Conservation (phyloP, 2,797 vertebrate species). For the Pangasius macronema region DNA sequence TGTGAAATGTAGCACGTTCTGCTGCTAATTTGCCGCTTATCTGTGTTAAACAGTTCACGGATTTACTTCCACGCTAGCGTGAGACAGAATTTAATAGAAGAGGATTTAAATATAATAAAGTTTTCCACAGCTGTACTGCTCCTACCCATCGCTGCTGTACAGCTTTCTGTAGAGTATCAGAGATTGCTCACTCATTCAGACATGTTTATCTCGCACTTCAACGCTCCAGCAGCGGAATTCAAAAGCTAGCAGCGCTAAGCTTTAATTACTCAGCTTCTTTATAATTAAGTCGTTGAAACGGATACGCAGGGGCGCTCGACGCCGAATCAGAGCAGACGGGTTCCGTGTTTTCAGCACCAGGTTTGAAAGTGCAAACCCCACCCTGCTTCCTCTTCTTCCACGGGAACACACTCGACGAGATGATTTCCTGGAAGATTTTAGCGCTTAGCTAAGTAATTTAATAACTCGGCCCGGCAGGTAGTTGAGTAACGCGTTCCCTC, state of each 20-base stretch:
- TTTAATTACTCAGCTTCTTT: constrained; percentile 34
- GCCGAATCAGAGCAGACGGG: background rate
- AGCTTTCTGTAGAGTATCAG: constrained; percentile 22
- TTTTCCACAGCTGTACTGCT: background rate
- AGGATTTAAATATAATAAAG: constrained; percentile 31
- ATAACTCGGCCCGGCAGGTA: background rate
- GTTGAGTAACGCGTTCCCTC: background rate
- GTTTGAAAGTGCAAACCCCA: background rate
- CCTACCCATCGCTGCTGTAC: background rate
- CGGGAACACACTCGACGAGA: background rate
- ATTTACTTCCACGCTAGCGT: constrained; percentile 15
- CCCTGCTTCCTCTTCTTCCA: background rate
- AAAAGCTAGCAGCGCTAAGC: constrained; percentile 29
- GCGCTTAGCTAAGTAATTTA: background rate
- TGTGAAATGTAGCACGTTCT: background rate
- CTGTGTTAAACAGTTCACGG: constrained; percentile 3
- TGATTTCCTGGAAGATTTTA: background rate
- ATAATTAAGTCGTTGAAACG: constrained; percentile 37
- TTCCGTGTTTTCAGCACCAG: background rate
- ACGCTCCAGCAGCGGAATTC: constrained; percentile 29
- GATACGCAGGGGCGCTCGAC: background rate
- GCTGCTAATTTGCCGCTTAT: constrained; percentile 24
- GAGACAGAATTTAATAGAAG: constrained; percentile 38
- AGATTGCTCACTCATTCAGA: constrained; percentile 35
- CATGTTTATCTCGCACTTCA: constrained; percentile 34